Base-by-base conservation (phyloP, 2,888 invertebrate species). In the Nymphalis polychloros region DNA sequence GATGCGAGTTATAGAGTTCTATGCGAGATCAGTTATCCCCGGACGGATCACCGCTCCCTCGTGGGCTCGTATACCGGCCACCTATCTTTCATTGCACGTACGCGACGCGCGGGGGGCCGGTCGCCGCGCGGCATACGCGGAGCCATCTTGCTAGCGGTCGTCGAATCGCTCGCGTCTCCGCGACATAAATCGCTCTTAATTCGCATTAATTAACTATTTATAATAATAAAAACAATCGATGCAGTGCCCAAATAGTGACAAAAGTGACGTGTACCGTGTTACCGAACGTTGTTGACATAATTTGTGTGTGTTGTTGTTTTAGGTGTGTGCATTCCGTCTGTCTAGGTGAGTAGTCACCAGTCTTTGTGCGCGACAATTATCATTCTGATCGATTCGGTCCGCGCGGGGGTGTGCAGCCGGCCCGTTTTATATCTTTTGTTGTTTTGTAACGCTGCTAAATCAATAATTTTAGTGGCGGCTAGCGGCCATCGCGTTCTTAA, bases 71-170 rank as follows among this genome's bases (percentile, higher is more conserved):
- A 82, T 77, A 82, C 79, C 88, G 82, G 83, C 81, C 87, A 89
- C 90, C 92, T 92, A 92, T 92, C 92, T 92, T 92, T 92, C 92
- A 92, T 92, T 92, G 92, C 92, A 92, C 91, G 92, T 91, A 92
- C 88, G 88, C 86, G 88, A 84, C 81, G 86, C 81, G 89, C 82
- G 89, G 85, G 88, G 87, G 85, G 88, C 75, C 76, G 80, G 81
- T 79, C 82, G 79, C 78, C 84, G 86, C 85, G 87, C 88, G 89
- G 81, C 78, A 78, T 79, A 79, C 77, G 78, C 80, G 83, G 87
- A 89, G 92, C 92, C 92, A 92, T 92, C 92, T 92, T 92, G 92
- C 90, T 78, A 85, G 87, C 87, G 90, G 85, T 85, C 90, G 91
- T 86, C 87, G 89, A 84, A 86, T 84, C 84, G 91, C 84, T 85